A percentile compares a stretch with the other conserved stretches of the same genome.
phyloP scores from a whole-genome alignment of 53 echinoderm and acorn worm species.

The Echinometra lucunter region DNA sequence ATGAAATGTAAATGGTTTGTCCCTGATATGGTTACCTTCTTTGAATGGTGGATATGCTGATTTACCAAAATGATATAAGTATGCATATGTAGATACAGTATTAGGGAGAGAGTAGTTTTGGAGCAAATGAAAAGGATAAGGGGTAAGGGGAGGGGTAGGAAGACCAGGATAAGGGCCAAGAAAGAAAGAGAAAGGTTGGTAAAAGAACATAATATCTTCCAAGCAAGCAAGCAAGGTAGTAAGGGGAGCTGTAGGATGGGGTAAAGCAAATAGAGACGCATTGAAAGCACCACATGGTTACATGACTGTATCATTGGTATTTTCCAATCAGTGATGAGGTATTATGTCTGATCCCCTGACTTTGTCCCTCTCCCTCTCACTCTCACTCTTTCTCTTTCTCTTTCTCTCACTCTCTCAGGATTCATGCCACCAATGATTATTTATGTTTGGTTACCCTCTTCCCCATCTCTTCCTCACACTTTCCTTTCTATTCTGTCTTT shows the following conservation, averaged over 20 bases:
- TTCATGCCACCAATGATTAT: not conserved
- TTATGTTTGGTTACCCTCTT: not conserved
- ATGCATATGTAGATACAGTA: too few relatives aligned
- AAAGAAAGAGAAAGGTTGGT: not conserved
- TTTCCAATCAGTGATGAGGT: constrained; percentile 16
- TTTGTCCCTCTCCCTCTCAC: not conserved
- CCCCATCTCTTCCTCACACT: not conserved
- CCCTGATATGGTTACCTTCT: too few relatives aligned
- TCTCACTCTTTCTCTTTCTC: not conserved
- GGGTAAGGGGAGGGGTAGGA: too few relatives aligned
- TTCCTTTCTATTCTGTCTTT: too few relatives aligned
- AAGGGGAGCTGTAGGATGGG: not conserved
- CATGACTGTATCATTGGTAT: constrained; percentile 48
- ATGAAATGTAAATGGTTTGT: too few relatives aligned
- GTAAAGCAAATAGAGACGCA: constrained; percentile 5
- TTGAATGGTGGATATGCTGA: too few relatives aligned
- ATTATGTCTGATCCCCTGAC: not conserved
- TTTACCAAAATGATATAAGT: too few relatives aligned
- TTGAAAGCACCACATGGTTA: not conserved
- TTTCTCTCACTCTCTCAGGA: not conserved
- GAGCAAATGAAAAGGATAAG: too few relatives aligned
- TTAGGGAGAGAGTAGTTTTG: too few relatives aligned
- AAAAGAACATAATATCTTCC: not conserved
- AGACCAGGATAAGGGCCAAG: not conserved
- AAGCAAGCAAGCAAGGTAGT: not conserved